Evolutionary conservation across 2,888 invertebrate genomes (phyloP), one percentile per base, ranked within the genome.

Genomic region (Amblyjoppa proteus): DNA sequence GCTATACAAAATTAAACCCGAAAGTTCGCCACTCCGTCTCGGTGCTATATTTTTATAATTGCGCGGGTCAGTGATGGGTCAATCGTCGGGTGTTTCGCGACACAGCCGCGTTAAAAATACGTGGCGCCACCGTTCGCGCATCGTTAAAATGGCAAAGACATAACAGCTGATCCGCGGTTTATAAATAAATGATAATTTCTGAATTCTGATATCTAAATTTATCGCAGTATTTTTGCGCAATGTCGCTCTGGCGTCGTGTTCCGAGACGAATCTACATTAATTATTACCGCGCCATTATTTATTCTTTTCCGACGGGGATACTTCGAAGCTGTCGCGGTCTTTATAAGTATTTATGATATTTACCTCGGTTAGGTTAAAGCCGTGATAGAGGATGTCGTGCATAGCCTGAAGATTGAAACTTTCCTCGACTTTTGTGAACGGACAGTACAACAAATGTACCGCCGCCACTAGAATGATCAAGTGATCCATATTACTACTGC

Each of bases 391-490:
- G 91, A 99, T 96, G 95, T 99, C 99, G 95, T 99, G 99, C 94
- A 97, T 97, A 31, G 99, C 99, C 95, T 99, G 99, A 83, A 99
- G 95, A 95, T 99, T 99, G 94, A 99, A 99, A 94, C 99, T 99
- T 95, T 99, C 99, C 95, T 99, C 99, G 74, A 99, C 99, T 96
- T 99, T 99, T 4, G 99, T 99, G 94, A 97, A 99, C 76, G 99
- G 99, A 92, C 99, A 98, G 90, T 97, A 95, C 87, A 98, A 94
- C 83, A 99, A 95, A 94, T 98, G 98, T 90, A 97, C 96, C 89
- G 96, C 96, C 84, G 97, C 97, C 90, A 97, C 95, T 89, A 97
- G 94, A 93, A 97, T 96, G 90, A 97, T 94, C 93, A 97, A 95
- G 92, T 96, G 96, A 93, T 97, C 96, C 97, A 97, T 97, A 90